Percentiles rank a stretch among this genome's conserved stretches.
These are phyloP conservation scores for Chironomus tepperi DNA, from an alignment of 1,140 invertebrate species.

Conservation along the genomic window DNA sequence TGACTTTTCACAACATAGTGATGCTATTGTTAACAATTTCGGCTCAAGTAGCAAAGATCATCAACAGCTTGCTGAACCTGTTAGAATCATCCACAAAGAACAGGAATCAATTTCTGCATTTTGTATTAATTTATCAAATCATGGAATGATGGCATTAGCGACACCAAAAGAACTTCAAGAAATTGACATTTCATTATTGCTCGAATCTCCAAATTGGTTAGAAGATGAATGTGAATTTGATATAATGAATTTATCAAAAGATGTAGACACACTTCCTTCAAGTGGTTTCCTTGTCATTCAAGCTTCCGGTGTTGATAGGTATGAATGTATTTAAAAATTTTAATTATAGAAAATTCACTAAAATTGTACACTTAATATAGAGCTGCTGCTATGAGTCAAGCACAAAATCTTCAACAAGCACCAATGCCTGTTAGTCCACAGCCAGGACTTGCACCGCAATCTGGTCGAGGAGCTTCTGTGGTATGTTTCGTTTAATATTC, in stretches of 20 bases:
- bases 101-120: conserved; percentile 97
- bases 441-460: conserved; percentile 61
- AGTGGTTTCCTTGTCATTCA: conserved; percentile 89
- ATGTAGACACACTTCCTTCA: conserved; percentile 57
- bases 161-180: conserved; percentile 96
- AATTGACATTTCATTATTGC: conserved; percentile 85
- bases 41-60: conserved; percentile 41
- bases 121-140: conserved; percentile 79
- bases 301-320: conserved; percentile 62
- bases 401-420: conserved; percentile 33
- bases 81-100: conserved; percentile 96
- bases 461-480: conserved; percentile 77
- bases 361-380: conserved; percentile 24
- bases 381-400: conserved; percentile 14
- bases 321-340: conserved; percentile 25
- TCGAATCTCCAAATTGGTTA: conserved; percentile 82
- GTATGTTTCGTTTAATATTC: conserved; percentile 48
- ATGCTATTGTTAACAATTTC: conserved; percentile 31
- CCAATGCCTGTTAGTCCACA: conserved; percentile 50
- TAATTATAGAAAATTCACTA: neutral
- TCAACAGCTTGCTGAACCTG: conserved; percentile 61
- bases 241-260: conserved; percentile 77
- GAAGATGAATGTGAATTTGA: conserved; percentile 96
- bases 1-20: conserved; percentile 29
- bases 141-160: conserved; percentile 75